Evolutionary conservation across 1,140 invertebrate species (phyloP), one percentile per base, ranked within the genome.

Genomic region (Leptopilina clavipes): DNA sequence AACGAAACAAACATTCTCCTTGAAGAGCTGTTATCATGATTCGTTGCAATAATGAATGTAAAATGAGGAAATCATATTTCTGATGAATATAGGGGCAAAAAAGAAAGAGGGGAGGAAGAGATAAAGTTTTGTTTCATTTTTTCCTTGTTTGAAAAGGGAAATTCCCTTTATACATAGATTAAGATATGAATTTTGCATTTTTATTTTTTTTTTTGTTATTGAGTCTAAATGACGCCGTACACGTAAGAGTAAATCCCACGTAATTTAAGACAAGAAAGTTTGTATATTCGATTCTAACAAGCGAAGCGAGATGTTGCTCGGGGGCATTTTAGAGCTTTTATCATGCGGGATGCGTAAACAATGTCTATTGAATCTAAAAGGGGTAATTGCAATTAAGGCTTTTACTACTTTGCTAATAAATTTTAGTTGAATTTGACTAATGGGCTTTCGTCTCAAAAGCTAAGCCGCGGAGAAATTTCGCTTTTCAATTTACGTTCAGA

Each of bases 401-500:
- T 65, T 65, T 31, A 31, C 12, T 65, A 31, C 25, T 65, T 65
- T n/a, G 11, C 11, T n/a, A 65, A 37, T n/a, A 65, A 65, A 65
- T 65, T 31, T 11, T 65, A 65, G 25, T 65, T 25, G 12, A 65
- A 65, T 65, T 65, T 65, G 59, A 65, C 25, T 65, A 65, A 65
- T 65, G 59, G 25, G 59, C 14, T 1, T 31, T n/a, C 14, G 11
- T 65, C 25, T 31, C 12, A 65, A 22, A 65, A 65, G 25, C 59
- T 31, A 31, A 31, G 10, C 25, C 59, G 59, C 59, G 14, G 59
- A 59, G 25, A 31, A 65, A 65, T 65, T 65, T 65, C 48, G 48
- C 14, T 52, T 52, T 52, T 52, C 48, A 45, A n/a, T 45, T 45
- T n/a, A 52, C 48, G n/a, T 0, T 3, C 2, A 52, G 17, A 52